These are phyloP conservation scores for Xiphorhynchus erythropygius DNA, from an alignment of 2,797 vertebrate species.

Conservation along the genomic window DNA sequence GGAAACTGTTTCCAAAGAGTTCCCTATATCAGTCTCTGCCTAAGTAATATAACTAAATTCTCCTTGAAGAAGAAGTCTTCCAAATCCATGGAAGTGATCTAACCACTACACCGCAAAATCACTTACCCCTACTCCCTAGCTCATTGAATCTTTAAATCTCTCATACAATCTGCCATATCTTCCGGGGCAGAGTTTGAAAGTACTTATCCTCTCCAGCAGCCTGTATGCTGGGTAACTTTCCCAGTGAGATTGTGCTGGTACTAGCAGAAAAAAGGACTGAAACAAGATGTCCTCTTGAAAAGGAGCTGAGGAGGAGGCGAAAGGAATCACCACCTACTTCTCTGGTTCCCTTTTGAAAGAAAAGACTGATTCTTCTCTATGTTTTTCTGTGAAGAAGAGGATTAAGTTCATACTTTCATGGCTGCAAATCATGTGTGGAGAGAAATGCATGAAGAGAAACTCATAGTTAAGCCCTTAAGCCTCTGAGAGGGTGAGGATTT, in stretches of 20 bases:
- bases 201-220: background rate
- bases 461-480: constrained; percentile 2
- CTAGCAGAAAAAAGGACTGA: background rate
- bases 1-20: background rate
- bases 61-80: background rate
- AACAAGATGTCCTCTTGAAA: background rate
- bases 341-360: background rate
- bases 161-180: background rate
- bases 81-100: background rate
- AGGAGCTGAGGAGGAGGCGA: constrained; percentile 22
- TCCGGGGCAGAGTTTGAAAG: background rate
- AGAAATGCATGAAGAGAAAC: background rate
- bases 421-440: background rate
- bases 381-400: constrained; percentile 30
- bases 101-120: background rate
- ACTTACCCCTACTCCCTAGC: background rate
- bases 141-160: background rate
- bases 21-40: background rate
- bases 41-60: background rate
- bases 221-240: background rate
- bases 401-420: background rate
- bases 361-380: background rate
- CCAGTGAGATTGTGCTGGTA: background rate
- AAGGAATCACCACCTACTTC: constrained; percentile 48
- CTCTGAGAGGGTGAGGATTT: background rate